These are phyloP conservation scores for Toxotes chatareus DNA, from an alignment of 2,113 vertebrate species.

Conservation along the genomic window DNA sequence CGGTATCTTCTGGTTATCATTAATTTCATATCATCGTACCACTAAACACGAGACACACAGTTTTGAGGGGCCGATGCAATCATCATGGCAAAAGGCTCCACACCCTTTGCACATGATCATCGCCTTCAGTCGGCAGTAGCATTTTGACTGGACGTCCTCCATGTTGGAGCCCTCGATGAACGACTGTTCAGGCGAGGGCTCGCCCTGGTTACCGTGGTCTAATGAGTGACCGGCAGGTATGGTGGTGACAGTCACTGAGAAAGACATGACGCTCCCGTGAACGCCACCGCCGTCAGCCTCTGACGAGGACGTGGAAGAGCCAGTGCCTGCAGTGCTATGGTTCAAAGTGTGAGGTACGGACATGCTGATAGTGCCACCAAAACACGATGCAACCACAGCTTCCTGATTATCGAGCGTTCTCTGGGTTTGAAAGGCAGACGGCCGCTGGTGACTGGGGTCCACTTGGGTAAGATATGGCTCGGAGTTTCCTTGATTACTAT, in stretches of 20 bases:
- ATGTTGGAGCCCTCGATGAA: constrained; percentile 86
- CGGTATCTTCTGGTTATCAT: not conserved
- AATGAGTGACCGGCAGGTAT: constrained; percentile 88
- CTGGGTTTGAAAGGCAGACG: constrained; percentile 77
- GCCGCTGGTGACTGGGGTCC: constrained; percentile 79
- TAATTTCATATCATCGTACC: constrained; percentile 87
- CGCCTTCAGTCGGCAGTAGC: constrained; percentile 98
- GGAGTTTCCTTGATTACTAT: constrained; percentile 72
- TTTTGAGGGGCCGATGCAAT: constrained; percentile 98
- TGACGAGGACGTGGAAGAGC: constrained; percentile 56
- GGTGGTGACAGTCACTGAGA: constrained; percentile 97
- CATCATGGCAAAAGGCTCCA: constrained; percentile 97
- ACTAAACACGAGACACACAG: constrained; percentile 98
- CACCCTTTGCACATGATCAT: constrained; percentile 99
- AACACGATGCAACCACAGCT: constrained; percentile 81
- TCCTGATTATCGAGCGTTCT: constrained; percentile 82
- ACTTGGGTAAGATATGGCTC: constrained; percentile 78
- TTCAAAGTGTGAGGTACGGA: constrained; percentile 87
- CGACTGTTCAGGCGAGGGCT: constrained; percentile 87
- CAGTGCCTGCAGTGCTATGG: constrained; percentile 73
- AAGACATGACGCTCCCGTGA: constrained; percentile 94
- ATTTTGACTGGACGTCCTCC: constrained; percentile 93
- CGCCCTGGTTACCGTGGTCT: constrained; percentile 79
- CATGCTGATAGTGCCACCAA: constrained; percentile 93
- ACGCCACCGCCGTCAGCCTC: constrained; percentile 62